A percentile compares a stretch with the other conserved stretches of the same genome.
Conservation (phyloP, 2,888 invertebrate species). For the Gandaritis pyraliata region DNA sequence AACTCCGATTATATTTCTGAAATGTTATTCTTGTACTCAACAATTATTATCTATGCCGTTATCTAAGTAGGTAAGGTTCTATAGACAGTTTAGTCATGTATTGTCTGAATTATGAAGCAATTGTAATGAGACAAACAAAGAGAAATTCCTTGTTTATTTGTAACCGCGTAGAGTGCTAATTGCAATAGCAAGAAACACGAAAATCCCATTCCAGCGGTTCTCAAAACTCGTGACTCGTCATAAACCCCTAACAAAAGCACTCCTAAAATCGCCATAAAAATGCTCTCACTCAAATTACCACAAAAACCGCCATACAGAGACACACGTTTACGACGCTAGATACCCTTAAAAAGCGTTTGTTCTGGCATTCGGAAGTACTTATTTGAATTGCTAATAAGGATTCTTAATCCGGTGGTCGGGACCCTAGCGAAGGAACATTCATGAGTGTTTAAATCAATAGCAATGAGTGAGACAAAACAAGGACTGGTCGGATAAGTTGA, state of each 20-base stretch:
- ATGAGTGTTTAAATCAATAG: constrained; percentile 43
- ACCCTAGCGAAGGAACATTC: constrained; percentile 36
- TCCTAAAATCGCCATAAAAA: constrained; percentile 28
- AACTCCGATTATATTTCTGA: too few relatives aligned
- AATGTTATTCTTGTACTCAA: too few relatives aligned
- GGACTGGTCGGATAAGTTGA: constrained; percentile 31
- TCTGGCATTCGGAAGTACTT: constrained; percentile 41
- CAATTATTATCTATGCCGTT: too few relatives aligned
- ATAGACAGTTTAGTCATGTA: too few relatives aligned
- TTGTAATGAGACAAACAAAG: too few relatives aligned
- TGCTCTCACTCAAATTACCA: constrained; percentile 40
- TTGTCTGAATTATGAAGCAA: neutral
- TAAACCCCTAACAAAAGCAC: constrained; percentile 28
- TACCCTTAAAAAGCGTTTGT: constrained; percentile 44
- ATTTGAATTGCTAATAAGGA: constrained; percentile 59
- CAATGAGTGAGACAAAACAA: constrained; percentile 42
- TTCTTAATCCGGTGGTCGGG: constrained; percentile 42
- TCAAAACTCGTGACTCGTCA: constrained; percentile 24
- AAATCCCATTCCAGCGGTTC: constrained; percentile 12
- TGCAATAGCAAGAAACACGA: constrained; percentile 10
- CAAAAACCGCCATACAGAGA: constrained; percentile 32
- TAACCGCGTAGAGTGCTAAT: constrained; percentile 1
- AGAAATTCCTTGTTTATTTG: neutral
- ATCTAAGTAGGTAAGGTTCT: too few relatives aligned
- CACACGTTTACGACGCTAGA: constrained; percentile 41